Evolutionary conservation across 2,888 invertebrate genomes (phyloP).

Genomic region (Dermolepida albohirtum): DNA sequence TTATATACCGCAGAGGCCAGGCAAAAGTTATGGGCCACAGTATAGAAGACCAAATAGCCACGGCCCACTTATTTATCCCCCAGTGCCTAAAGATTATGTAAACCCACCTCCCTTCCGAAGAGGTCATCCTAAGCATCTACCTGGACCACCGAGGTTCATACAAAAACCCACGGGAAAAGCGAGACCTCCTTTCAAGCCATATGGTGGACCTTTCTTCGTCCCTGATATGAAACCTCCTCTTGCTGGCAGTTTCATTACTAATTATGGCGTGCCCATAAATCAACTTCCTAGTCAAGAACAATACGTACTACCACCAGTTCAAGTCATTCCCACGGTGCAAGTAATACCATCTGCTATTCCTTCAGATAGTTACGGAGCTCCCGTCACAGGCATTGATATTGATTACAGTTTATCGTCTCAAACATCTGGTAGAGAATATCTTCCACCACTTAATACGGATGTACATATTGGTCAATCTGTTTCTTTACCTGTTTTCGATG

Average conservation of each 20-base stretch:
- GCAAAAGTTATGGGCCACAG: conserved; percentile 45
- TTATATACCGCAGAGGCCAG: conserved; percentile 14
- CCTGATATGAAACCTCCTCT: conserved; percentile 48
- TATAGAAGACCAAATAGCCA: conserved; percentile 37
- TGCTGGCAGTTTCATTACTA: conserved; percentile 49
- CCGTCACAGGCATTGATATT: conserved; percentile 60
- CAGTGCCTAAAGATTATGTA: conserved; percentile 15
- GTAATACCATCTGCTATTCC: conserved; percentile 34
- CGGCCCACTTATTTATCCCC: conserved; percentile 44
- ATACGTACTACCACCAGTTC: conserved; percentile 10
- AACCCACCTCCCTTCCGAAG: conserved; percentile 6
- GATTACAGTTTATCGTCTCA: conserved; percentile 45
- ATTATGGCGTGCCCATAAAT: conserved; percentile 38
- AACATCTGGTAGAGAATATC: conserved; percentile 50
- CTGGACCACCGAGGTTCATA: conserved; percentile 40
- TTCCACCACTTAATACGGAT: conserved; percentile 50
- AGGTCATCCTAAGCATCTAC: conserved; percentile 12
- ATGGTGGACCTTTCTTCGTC: conserved; percentile 45
- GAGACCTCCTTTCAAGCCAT: conserved; percentile 45
- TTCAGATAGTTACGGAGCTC: conserved; percentile 58
- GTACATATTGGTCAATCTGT: conserved; percentile 40
- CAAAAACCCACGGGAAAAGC: conserved; percentile 42
- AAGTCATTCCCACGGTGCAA: conserved; percentile 19
- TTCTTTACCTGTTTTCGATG: conserved; percentile 42
- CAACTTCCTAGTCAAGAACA: conserved; percentile 31